phyloP scores from a whole-genome alignment of 2,888 invertebrate genomes.

The Athrips mouffetella region DNA sequence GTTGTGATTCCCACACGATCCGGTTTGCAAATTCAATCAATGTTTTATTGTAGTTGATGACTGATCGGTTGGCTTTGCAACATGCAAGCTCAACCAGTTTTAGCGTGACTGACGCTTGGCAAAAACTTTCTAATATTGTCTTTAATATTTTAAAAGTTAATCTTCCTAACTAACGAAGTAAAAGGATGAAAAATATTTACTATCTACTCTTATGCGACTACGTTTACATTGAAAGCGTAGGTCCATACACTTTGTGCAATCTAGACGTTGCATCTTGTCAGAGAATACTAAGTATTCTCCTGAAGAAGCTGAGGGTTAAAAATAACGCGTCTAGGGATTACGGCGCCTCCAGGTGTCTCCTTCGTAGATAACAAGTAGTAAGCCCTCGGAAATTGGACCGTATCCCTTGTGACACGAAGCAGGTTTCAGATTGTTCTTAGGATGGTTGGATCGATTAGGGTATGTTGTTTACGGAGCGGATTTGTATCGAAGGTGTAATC shows the following conservation, averaged over 20 bases:
- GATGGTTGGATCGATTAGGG: slow-evolving; percentile 41
- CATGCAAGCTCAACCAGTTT: slow-evolving; percentile 14
- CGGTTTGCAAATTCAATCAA: slow-evolving; percentile 10
- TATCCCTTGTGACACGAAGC: slow-evolving; percentile 26
- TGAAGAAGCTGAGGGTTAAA: slow-evolving; percentile 48
- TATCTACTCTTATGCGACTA: slow-evolving; percentile 15
- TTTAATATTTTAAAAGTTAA: slow-evolving; percentile 8
- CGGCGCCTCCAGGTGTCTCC: slow-evolving; percentile 50
- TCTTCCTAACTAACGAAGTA: slow-evolving; percentile 14
- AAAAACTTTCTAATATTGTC: slow-evolving; percentile 18
- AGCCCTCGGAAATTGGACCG: slow-evolving; percentile 27
- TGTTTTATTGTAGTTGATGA: slow-evolving; percentile 11
- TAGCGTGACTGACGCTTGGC: slow-evolving; percentile 13
- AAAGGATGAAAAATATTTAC: slow-evolving; percentile 10
- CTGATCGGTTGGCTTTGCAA: slow-evolving; percentile 4
- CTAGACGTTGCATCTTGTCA: slow-evolving; percentile 40
- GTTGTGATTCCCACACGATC: not conserved
- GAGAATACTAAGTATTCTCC: slow-evolving; percentile 42
- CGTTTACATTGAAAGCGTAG: slow-evolving; percentile 7
- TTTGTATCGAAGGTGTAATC: slow-evolving; percentile 59
- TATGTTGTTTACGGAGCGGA: slow-evolving; percentile 53
- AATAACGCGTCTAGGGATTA: slow-evolving; percentile 53
- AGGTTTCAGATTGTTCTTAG: slow-evolving; percentile 24
- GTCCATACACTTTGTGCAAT: slow-evolving; percentile 28
- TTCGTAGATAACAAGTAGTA: slow-evolving; percentile 34